Evolutionary conservation across 2,113 vertebrate genomes (phyloP).

Genomic region (Anarhynchus alexandrinus): DNA sequence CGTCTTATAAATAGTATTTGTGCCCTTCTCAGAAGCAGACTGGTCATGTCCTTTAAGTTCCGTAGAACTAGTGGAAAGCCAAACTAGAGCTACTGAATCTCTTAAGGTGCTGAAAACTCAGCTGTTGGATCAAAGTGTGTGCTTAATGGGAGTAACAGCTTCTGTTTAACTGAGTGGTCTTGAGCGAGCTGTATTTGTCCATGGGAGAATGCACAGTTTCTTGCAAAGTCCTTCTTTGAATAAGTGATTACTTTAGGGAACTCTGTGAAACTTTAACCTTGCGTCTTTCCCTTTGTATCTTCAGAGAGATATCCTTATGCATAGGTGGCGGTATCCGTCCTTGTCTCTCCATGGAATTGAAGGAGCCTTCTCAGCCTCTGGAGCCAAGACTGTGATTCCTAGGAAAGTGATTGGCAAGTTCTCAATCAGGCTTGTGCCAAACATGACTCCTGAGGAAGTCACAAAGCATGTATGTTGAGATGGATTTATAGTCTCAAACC

Average conservation of each 20-base stretch:
- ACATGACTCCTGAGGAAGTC: conserved; percentile 91
- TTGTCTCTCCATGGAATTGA: conserved; percentile 98
- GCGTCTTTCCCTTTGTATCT: background rate
- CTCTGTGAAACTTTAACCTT: background rate
- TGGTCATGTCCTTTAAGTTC: background rate
- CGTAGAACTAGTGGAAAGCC: background rate
- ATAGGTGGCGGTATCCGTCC: conserved; percentile 94
- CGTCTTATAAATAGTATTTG: background rate
- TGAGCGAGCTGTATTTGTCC: background rate
- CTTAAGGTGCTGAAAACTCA: background rate
- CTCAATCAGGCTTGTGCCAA: conserved; percentile 91
- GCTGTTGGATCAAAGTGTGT: background rate
- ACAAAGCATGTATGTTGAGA: conserved; percentile 77
- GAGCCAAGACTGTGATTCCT: conserved; percentile 94
- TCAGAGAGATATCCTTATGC: conserved; percentile 91
- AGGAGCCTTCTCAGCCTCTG: conserved; percentile 88
- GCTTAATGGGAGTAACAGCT: background rate
- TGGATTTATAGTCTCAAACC: background rate
- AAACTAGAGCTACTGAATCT: background rate
- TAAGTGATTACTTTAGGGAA: background rate
- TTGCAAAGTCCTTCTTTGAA: background rate
- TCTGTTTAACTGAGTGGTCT: background rate
- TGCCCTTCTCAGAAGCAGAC: background rate
- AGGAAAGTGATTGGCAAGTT: conserved; percentile 95
- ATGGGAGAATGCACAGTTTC: background rate